Conservation (phyloP, 2,797 vertebrate genomes). For the Eospalax fontanierii region DNA sequence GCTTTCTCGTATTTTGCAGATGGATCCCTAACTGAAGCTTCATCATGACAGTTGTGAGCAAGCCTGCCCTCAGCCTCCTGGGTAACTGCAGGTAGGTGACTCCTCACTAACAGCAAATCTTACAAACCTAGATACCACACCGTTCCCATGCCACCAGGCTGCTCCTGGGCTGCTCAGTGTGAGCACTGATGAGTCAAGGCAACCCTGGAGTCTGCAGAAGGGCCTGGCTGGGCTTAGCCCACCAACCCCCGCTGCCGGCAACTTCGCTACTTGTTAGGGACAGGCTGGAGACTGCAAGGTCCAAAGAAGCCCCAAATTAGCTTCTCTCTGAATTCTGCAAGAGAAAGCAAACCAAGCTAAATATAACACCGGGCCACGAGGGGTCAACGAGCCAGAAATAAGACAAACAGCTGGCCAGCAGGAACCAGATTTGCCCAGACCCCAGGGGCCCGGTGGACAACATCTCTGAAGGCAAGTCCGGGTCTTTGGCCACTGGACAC, state of each 20-base stretch:
- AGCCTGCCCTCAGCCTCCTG: neutral
- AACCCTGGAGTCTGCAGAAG: neutral
- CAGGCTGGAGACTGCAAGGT: neutral
- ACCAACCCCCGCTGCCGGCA: neutral
- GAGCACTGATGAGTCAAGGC: neutral
- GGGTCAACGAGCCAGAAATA: conserved; percentile 59
- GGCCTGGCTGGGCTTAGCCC: neutral
- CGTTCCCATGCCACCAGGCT: fast-evolving
- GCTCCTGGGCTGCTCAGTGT: neutral
- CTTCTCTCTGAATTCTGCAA: conserved; percentile 78
- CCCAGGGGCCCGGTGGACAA: fast-evolving
- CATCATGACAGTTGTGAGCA: neutral
- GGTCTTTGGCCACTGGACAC: fast-evolving
- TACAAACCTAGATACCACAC: neutral
- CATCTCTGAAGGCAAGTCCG: neutral
- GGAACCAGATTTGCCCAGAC: neutral
- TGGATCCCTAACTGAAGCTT: neutral
- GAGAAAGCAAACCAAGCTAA: conserved; percentile 78
- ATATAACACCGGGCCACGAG: conserved; percentile 58
- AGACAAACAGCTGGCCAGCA: neutral
- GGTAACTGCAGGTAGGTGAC: neutral
- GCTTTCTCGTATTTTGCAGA: conserved; percentile 32
- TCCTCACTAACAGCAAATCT: neutral
- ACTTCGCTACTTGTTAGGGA: neutral
- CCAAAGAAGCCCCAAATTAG: conserved; percentile 78